Evolutionary conservation across 2,888 invertebrate genomes (phyloP).

Genomic region (Theretra japonica): DNA sequence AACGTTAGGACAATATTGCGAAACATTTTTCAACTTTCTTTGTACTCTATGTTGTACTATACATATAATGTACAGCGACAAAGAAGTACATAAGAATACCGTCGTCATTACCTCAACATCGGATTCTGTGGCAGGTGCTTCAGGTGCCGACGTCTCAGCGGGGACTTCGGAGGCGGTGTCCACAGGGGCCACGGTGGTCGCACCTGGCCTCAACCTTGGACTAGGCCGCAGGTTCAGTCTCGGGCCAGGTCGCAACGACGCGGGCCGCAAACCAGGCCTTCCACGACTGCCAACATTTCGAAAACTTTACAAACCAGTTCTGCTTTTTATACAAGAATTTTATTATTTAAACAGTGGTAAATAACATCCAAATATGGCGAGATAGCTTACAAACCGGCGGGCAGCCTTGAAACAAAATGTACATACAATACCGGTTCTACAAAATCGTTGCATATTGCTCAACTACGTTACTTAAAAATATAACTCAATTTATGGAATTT

Average conservation of each 20-base stretch:
- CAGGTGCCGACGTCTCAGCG: slow-evolving; percentile 71
- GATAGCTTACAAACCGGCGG: neutral
- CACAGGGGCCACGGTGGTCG: slow-evolving; percentile 71
- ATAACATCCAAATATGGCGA: neutral
- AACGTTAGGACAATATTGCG: too few relatives aligned
- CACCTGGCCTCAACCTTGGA: slow-evolving; percentile 78
- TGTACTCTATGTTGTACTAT: neutral
- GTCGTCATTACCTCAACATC: slow-evolving; percentile 63
- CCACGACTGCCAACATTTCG: slow-evolving; percentile 58
- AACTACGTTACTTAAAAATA: slow-evolving; percentile 8
- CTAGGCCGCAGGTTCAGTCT: slow-evolving; percentile 84
- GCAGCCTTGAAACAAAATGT: neutral
- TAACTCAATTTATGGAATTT: neutral
- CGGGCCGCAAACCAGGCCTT: slow-evolving; percentile 74
- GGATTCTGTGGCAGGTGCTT: slow-evolving; percentile 65
- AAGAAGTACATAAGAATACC: neutral
- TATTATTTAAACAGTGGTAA: neutral
- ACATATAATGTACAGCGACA: neutral
- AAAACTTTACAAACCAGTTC: neutral
- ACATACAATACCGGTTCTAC: neutral
- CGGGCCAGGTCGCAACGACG: slow-evolving; percentile 87
- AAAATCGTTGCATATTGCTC: neutral
- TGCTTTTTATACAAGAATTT: neutral
- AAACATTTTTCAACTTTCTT: neutral
- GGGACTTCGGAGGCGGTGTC: slow-evolving; percentile 76